Evolutionary conservation across 2,888 invertebrate genomes (phyloP).

Genomic region (Lithophane ornitopus): DNA sequence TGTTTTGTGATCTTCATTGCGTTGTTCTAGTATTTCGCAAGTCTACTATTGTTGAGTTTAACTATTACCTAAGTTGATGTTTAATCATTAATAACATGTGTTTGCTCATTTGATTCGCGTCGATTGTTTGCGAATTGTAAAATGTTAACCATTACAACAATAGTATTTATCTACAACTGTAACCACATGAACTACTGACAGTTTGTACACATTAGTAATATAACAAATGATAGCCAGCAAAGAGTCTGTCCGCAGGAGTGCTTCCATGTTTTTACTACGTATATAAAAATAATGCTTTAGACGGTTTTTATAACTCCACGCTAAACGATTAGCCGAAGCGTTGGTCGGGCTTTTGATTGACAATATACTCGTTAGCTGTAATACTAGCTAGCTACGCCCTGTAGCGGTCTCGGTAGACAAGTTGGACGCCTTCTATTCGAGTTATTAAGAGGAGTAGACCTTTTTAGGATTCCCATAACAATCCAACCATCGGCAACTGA

Average conservation of each 20-base stretch:
- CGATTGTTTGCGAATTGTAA: constrained; percentile 63
- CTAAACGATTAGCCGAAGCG: constrained; percentile 74
- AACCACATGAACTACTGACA: constrained; percentile 59
- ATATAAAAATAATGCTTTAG: constrained; percentile 84
- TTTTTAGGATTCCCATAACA: constrained; percentile 56
- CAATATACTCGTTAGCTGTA: constrained; percentile 79
- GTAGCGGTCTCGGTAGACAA: constrained; percentile 61
- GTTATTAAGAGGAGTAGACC: constrained; percentile 66
- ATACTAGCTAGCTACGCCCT: constrained; percentile 67
- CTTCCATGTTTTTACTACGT: constrained; percentile 89
- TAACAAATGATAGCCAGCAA: constrained; percentile 83
- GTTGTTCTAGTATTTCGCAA: constrained; percentile 63
- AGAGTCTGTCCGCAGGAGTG: constrained; percentile 90
- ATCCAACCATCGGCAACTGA: constrained; percentile 55
- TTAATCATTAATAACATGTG: constrained; percentile 57
- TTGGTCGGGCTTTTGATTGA: constrained; percentile 81
- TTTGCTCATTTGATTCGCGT: constrained; percentile 69
- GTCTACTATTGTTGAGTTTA: constrained; percentile 66
- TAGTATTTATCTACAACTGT: constrained; percentile 49
- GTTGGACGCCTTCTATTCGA: constrained; percentile 59
- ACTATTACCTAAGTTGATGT: constrained; percentile 68
- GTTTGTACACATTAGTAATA: constrained; percentile 59
- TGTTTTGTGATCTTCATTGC: constrained; percentile 56
- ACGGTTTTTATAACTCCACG: constrained; percentile 83
- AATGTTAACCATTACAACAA: constrained; percentile 43